Conservation (phyloP, 2,797 vertebrate species). For the Peromyscus attwateri region DNA sequence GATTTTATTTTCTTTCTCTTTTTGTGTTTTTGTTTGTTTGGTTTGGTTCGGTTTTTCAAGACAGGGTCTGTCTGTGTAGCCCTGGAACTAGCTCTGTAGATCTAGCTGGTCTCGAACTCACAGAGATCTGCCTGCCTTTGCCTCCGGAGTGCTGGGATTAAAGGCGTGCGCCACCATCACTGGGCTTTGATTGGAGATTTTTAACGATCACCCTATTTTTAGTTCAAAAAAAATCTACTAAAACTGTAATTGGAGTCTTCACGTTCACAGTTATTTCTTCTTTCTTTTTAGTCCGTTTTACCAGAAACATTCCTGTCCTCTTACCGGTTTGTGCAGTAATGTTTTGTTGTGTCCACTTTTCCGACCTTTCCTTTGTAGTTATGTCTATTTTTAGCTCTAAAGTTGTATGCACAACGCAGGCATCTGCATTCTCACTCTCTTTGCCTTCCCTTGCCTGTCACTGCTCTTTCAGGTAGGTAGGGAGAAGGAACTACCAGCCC, state of each 20-base stretch:
- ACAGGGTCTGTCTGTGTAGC: too few relatives aligned
- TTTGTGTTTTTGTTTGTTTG: neutral
- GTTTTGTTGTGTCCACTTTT: neutral
- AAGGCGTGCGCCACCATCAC: too few relatives aligned
- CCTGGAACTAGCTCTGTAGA: too few relatives aligned
- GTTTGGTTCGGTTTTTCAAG: neutral
- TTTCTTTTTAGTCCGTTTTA: conserved; percentile 3
- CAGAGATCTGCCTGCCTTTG: too few relatives aligned
- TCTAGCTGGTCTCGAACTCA: too few relatives aligned
- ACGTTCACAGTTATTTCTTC: neutral
- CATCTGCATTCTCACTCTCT: neutral
- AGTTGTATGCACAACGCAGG: neutral
- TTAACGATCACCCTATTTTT: conserved; percentile 29
- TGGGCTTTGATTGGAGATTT: neutral
- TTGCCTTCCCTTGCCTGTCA: neutral
- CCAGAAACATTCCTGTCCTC: conserved; percentile 18
- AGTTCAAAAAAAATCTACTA: conserved; percentile 13
- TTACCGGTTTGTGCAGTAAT: neutral
- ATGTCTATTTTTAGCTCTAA: conserved; percentile 39
- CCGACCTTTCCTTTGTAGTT: neutral
- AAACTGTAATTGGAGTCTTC: neutral
- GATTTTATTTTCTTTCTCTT: neutral
- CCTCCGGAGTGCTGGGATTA: too few relatives aligned
- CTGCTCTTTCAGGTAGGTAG: neutral
- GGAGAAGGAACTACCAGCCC: neutral